Evolutionary conservation across 2,888 invertebrate species (phyloP).

Genomic region (Heliconius cydno): DNA sequence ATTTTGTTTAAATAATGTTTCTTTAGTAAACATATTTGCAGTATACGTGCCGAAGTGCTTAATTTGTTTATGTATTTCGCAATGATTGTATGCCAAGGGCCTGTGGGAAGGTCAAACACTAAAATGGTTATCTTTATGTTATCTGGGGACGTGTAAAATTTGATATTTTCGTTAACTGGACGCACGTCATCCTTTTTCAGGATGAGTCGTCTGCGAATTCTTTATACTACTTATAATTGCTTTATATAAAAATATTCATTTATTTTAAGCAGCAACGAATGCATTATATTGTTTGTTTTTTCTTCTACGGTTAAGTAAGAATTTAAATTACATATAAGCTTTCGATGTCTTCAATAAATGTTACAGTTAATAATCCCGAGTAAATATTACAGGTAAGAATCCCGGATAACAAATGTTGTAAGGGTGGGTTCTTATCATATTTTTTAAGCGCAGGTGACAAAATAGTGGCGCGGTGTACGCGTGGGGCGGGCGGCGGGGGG

Average conservation of each 20-base stretch:
- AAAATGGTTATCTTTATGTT: conserved; percentile 81
- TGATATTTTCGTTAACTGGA: conserved; percentile 60
- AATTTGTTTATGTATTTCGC: conserved; percentile 68
- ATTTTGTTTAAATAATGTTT: conserved; percentile 38
- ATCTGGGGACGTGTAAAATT: conserved; percentile 68
- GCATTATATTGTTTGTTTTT: neutral
- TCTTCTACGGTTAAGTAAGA: neutral
- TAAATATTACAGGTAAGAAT: neutral
- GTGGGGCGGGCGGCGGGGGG: conserved; percentile 71
- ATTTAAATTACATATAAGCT: neutral
- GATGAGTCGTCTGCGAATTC: conserved; percentile 30
- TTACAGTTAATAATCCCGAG: too few relatives aligned
- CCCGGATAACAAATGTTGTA: neutral
- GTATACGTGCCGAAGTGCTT: conserved; percentile 60
- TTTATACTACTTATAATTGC: neutral
- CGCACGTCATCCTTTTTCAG: conserved; percentile 57
- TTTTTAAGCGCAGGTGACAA: conserved; percentile 54
- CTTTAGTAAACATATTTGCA: conserved; percentile 27
- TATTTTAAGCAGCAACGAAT: neutral
- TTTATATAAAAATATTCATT: too few relatives aligned
- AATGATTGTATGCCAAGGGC: conserved; percentile 76
- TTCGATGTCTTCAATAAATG: neutral
- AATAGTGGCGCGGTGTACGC: conserved; percentile 53
- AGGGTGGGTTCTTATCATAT: conserved; percentile 34
- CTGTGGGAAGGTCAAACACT: conserved; percentile 74